Evolutionary conservation across 2,888 invertebrate genomes (phyloP), one percentile per base, ranked within the genome.

Genomic region (Eugnorisma glareosa): DNA sequence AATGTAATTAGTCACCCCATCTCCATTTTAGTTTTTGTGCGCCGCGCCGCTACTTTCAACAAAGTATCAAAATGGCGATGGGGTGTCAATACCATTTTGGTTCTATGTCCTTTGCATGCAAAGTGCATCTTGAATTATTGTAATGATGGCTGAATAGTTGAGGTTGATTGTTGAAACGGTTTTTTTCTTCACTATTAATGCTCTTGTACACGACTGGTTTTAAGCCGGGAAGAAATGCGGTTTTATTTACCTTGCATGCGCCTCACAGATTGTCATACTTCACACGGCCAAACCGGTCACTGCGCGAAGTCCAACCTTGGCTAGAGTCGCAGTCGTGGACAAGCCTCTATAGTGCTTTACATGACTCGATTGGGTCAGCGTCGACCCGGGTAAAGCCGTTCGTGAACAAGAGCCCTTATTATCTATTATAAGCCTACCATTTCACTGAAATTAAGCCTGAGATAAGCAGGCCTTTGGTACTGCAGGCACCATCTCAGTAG

Each of bases 101-200:
- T 35, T 61, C 61, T 61, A 61, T 61, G 63, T 21, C 35, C 40
- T 64, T 64, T 64, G n/a, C 8, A n/a, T n/a, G 40, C 40, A 2
- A 64, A 64, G 40, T 40, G 40, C n/a, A 61, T 61, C 21, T 35
- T 61, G 61, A 61, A 61, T 35, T 15, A 71, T 51, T 40, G 10
- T 71, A 24, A 28, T 51, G 11, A n/a, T 40, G 11, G 21, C 13
- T n/a, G 18, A 45, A 35, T 21, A 13, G 28, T 69, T 59, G 37
- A 45, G 7, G 11, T 40, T 40, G 37, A 71, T 51, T 54, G 15
- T 51, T 51, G 71, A 73, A n/a, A 40, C 31, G 40, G 13, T 43
- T 69, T 31, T 31, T 31, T n/a, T 35, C 18, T 57, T 11, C 13
- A 54, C 8, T 57, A 21, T n/a, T 72, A 24, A 2, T 40, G n/a